These are phyloP conservation scores for Thripadectes ignobilis DNA, from an alignment of 2,797 vertebrate genomes.

Conservation along the genomic window DNA sequence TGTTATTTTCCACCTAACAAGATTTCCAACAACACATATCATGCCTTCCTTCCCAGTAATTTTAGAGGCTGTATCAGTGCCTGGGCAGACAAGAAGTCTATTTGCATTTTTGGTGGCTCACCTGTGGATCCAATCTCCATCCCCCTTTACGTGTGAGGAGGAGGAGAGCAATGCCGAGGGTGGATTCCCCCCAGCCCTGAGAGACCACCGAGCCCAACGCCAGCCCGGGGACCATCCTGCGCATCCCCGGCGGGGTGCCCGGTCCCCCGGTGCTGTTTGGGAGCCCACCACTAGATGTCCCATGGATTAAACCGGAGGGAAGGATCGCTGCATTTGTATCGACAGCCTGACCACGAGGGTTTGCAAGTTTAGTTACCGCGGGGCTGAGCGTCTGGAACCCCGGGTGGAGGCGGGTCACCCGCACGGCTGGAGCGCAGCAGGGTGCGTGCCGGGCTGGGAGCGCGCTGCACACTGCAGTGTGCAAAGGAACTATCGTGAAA, in stretches of 20 bases:
- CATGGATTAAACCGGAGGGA: slow-evolving; percentile 46
- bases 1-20: neutral
- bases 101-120: neutral
- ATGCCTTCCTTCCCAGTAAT: neutral
- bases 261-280: neutral
- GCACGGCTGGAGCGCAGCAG: fast-evolving
- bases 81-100: fast-evolving
- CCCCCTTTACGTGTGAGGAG: fast-evolving
- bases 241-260: no score
- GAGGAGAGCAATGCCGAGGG: neutral
- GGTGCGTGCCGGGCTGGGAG: fast-evolving
- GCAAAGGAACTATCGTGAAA: neutral
- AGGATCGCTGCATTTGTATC: neutral
- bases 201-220: fast-evolving
- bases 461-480: neutral
- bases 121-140: neutral
- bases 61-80: neutral
- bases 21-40: fast-evolving
- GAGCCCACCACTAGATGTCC: slow-evolving; percentile 71
- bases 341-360: neutral
- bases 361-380: neutral
- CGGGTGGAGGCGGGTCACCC: neutral
- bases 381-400: neutral
- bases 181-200: neutral
- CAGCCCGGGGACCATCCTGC: neutral